Conservation (phyloP, 2,888 invertebrate genomes). For the Polymixis flavicincta region DNA sequence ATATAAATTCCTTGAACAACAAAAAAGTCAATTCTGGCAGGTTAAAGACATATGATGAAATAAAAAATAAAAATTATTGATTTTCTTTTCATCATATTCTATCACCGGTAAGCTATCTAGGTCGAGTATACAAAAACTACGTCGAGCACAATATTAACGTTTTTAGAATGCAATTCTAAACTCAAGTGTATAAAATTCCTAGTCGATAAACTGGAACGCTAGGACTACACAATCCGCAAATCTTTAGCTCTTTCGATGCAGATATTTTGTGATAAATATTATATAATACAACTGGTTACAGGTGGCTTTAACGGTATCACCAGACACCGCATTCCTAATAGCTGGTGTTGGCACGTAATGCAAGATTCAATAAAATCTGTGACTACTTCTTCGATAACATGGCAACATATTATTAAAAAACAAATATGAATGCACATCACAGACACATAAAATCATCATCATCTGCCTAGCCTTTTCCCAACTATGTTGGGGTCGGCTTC, state of each 20-base stretch:
- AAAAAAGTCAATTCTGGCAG: too few relatives aligned
- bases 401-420: background rate
- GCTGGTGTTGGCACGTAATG: background rate
- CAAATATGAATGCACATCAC: background rate
- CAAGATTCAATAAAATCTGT: slow-evolving; percentile 10
- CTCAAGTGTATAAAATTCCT: background rate
- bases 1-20: too few relatives aligned
- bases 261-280: background rate
- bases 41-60: too few relatives aligned
- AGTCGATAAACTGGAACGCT: background rate
- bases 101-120: too few relatives aligned
- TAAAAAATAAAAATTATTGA: too few relatives aligned
- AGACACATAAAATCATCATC: background rate
- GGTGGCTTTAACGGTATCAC: background rate
- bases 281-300: background rate
- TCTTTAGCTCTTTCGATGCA: background rate
- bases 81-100: too few relatives aligned
- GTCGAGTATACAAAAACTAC: background rate
- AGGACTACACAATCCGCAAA: background rate
- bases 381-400: background rate
- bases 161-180: background rate
- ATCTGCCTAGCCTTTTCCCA: too few relatives aligned
- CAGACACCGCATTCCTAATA: background rate
- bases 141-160: background rate
- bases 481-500: too few relatives aligned